Evolutionary conservation across 2,797 vertebrate species (phyloP).

Genomic region (Periparus ater): DNA sequence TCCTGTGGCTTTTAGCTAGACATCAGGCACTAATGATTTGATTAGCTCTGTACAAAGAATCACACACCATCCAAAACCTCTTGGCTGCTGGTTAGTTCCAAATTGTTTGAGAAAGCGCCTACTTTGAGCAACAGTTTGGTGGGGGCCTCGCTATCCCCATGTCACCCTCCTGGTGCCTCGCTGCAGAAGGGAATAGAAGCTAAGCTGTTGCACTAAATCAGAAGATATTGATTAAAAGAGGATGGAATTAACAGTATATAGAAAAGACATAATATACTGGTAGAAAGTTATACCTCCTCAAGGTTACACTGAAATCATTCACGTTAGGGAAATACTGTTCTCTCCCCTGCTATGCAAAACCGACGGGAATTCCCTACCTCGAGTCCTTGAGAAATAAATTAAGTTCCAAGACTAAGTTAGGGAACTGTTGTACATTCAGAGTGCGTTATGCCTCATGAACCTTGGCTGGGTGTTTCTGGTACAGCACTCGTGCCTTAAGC

Average conservation of each 20-base stretch:
- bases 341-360: conserved; percentile 33
- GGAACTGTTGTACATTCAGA: conserved; percentile 72
- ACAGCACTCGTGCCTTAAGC: conserved; percentile 46
- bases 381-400: conserved; percentile 67
- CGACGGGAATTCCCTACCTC: neutral
- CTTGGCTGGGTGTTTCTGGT: conserved; percentile 41
- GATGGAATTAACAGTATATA: conserved; percentile 68
- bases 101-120: conserved; percentile 1
- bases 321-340: conserved; percentile 3
- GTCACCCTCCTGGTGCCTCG: neutral
- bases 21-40: conserved; percentile 74
- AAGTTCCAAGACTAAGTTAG: conserved; percentile 50
- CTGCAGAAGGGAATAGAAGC: conserved; percentile 49
- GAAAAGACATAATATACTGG: conserved; percentile 63
- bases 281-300: conserved; percentile 59
- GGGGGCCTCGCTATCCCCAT: neutral
- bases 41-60: conserved; percentile 74
- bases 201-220: conserved; percentile 63
- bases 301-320: neutral
- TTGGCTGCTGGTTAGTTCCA: conserved; percentile 61
- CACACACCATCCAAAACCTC: conserved; percentile 53
- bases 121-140: neutral
- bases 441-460: conserved; percentile 32
- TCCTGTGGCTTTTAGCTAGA: conserved; percentile 71
- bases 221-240: conserved; percentile 55